phyloP scores from a whole-genome alignment of 2,113 vertebrate species.

The Myrmecobius fasciatus region DNA sequence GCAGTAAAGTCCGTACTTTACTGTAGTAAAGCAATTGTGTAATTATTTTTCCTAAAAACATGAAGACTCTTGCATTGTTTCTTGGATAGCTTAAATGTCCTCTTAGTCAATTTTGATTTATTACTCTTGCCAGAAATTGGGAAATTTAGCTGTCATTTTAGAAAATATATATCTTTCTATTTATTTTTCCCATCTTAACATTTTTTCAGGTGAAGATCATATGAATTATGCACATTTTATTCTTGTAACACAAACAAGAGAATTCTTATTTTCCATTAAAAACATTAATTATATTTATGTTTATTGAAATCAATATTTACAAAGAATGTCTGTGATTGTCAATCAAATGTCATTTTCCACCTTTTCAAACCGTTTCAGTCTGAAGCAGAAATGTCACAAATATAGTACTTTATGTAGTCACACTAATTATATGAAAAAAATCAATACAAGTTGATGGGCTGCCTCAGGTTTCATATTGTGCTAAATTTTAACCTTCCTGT shows the following conservation, averaged over 20 bases:
- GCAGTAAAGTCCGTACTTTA: too few relatives aligned
- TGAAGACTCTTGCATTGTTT: not conserved
- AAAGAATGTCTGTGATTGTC: slow-evolving; percentile 30
- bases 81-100: not conserved
- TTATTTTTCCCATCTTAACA: not conserved
- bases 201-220: not conserved
- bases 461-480: not conserved
- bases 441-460: slow-evolving; percentile 8
- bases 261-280: slow-evolving; percentile 50
- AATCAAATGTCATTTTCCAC: slow-evolving; percentile 11
- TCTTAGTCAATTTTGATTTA: slow-evolving; percentile 45
- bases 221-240: not conserved
- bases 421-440: slow-evolving; percentile 50
- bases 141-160: slow-evolving; percentile 25
- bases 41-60: slow-evolving; percentile 9
- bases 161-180: not conserved
- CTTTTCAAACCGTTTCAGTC: slow-evolving; percentile 19
- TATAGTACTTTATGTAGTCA: slow-evolving; percentile 22
- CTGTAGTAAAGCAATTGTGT: not conserved
- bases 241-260: slow-evolving; percentile 34
- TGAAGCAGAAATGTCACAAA: slow-evolving; percentile 34
- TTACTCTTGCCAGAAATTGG: slow-evolving; percentile 32
- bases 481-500: slow-evolving; percentile 12
- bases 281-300: slow-evolving; percentile 45
- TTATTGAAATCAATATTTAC: slow-evolving; percentile 47